Evolutionary conservation across 1,140 invertebrate genomes (phyloP).

Genomic region (Coptotermes formosanus): DNA sequence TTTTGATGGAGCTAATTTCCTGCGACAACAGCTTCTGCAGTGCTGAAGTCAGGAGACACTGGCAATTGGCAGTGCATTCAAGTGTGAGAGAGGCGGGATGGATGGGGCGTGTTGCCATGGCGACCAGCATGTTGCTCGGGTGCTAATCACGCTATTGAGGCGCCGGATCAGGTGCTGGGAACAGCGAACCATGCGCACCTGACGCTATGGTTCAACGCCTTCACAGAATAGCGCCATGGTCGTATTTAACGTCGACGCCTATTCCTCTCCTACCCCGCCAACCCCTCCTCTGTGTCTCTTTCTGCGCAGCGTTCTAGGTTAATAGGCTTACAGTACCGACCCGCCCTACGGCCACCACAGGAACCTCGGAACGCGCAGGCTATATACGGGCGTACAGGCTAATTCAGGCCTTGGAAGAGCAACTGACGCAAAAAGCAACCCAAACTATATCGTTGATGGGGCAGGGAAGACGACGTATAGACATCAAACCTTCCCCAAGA

Average conservation of each 20-base stretch:
- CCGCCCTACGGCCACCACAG: not conserved
- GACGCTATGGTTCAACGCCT: conserved; percentile 13
- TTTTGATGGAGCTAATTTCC: not conserved
- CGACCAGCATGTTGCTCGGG: not conserved
- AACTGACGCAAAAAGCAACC: no score
- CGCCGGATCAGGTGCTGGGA: not conserved
- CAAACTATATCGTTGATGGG: no score
- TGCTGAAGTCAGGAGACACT: not conserved
- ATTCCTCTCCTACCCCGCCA: not conserved
- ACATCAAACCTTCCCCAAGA: not conserved
- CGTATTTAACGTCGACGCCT: conserved; percentile 7
- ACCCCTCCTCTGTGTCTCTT: not conserved
- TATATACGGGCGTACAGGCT: not conserved
- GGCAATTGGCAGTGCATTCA: conserved; percentile 17
- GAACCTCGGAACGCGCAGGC: no score
- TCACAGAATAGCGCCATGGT: not conserved
- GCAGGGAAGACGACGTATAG: no score
- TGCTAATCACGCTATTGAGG: not conserved
- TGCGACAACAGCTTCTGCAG: not conserved
- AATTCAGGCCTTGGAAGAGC: no score
- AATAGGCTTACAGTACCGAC: not conserved
- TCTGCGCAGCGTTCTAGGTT: conserved; percentile 13
- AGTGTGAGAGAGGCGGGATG: not conserved
- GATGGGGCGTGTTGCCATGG: not conserved
- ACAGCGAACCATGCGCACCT: conserved; percentile 12